Percentiles rank a stretch among this genome's conserved stretches.
These are phyloP conservation scores for Pristiophorus japonicus DNA, from an alignment of 2,113 vertebrate genomes.

Conservation along the genomic window DNA sequence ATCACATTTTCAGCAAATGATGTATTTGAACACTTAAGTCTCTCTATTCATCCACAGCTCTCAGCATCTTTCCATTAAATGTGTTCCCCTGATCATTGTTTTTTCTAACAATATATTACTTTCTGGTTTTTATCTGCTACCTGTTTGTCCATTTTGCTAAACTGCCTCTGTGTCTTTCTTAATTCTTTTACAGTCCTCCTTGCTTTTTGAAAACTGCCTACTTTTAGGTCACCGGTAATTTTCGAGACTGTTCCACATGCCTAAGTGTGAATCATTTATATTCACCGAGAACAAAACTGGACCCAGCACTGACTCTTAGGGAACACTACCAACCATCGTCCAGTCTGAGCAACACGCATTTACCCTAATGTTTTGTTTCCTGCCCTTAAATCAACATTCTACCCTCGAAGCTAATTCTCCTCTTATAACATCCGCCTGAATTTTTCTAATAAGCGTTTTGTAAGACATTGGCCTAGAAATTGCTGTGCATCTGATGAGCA, in stretches of 20 bases:
- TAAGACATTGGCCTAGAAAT: background rate
- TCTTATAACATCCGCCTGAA: background rate
- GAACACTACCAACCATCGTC: background rate
- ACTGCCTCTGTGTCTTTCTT: background rate
- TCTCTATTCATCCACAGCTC: background rate
- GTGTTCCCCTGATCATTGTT: too few species aligned
- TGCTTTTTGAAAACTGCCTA: background rate
- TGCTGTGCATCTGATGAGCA: background rate
- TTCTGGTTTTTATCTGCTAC: too few species aligned
- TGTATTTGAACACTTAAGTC: background rate
- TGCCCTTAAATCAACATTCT: background rate
- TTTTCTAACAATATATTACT: too few species aligned
- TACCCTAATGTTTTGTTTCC: background rate
- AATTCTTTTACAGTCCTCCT: background rate
- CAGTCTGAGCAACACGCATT: background rate
- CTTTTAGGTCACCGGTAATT: background rate
- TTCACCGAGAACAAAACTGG: background rate
- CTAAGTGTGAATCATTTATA: background rate
- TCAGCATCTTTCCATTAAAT: background rate
- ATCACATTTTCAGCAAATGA: background rate
- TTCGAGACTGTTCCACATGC: background rate
- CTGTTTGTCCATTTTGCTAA: background rate
- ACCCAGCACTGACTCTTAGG: background rate
- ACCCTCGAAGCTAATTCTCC: background rate
- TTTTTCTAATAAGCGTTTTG: background rate